Base-by-base conservation (phyloP, 2,888 invertebrate species). In the Lissocephala sabroskyi region DNA sequence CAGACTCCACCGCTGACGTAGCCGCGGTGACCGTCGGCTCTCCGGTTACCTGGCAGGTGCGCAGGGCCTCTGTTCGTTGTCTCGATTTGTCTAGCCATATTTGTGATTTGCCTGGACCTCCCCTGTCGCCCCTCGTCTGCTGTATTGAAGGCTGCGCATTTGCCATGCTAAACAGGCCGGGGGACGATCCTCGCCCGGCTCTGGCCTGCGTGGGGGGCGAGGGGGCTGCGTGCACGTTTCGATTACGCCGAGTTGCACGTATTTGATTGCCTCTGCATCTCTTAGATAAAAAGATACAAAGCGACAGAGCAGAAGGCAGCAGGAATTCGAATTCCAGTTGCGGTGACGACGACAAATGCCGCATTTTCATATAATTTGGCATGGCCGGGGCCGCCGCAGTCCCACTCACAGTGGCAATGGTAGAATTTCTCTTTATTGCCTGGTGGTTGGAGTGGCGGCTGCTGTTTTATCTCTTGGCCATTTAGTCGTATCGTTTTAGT, bases 31-130 rank as follows among this genome's bases (percentile, higher is more conserved):
- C 41, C 41, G 41, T 30, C 36, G 18, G 18, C 30, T 37, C 32
- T 39, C 45, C 45, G 41, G 30, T 73, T 63, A 73, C 68, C 67
- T 73, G 54, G 47, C 65, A 67, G 68, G 65, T 62, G 68, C 51
- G n/a, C n/a, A n/a, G n/a, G 17, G 36, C 41, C 47, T 41, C 29
- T 37, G 39, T 52, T 29, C 37, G 10, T 40, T 19, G 2, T 18
- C 18, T 36, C 44, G 11, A 17, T 26, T 32, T 40, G 19, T 45
- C 13, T 28, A 7, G 10, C 48, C 32, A 35, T 47, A n/a, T 52
- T 53, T 40, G 41, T 29, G 41, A 49, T 55, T 62, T 52, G 37
- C 45, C 46, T 50, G n/a, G n/a, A n/a, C 49, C 37, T 45, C 43
- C 18, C 11, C 18, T 30, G 30, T 4, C 30, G 5, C 26, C 30